A percentile compares a stretch with the other conserved stretches of the same genome.
Evolutionary conservation across 2,797 vertebrate species (phyloP).

Genomic region (Sebastes hubbsi): DNA sequence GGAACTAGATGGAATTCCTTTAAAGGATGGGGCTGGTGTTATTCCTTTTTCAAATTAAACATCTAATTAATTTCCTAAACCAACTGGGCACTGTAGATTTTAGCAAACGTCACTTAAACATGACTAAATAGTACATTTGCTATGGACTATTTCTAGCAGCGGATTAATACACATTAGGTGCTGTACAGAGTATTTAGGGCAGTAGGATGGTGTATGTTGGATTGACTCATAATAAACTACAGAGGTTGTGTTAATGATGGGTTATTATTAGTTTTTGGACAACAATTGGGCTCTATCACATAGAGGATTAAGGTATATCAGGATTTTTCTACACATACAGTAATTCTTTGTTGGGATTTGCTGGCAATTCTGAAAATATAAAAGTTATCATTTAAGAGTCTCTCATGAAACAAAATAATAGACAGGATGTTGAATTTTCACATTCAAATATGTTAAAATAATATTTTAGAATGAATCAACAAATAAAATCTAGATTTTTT

Average conservation of each 20-base stretch:
- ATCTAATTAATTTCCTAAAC: neutral
- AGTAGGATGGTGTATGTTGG: no score
- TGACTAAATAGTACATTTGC: no score
- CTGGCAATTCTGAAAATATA: no score
- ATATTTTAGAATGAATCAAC: neutral
- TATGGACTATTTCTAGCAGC: no score
- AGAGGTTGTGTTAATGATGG: neutral
- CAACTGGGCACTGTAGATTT: neutral
- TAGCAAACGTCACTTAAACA: neutral
- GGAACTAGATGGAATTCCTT: neutral
- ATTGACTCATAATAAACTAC: neutral
- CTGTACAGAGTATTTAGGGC: neutral
- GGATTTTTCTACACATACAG: no score
- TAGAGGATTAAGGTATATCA: no score
- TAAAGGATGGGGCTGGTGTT: neutral
- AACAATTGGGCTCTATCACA: no score
- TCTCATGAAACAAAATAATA: neutral
- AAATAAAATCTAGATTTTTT: no score
- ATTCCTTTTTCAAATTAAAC: neutral
- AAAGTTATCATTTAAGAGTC: no score
- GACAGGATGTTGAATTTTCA: neutral
- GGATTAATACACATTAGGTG: neutral
- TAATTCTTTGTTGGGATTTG: no score
- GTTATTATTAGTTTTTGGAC: neutral
- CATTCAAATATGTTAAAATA: neutral